These are phyloP conservation scores for Potamilus streckersoni DNA, from an alignment of 1,140 invertebrate genomes.

Conservation along the genomic window DNA sequence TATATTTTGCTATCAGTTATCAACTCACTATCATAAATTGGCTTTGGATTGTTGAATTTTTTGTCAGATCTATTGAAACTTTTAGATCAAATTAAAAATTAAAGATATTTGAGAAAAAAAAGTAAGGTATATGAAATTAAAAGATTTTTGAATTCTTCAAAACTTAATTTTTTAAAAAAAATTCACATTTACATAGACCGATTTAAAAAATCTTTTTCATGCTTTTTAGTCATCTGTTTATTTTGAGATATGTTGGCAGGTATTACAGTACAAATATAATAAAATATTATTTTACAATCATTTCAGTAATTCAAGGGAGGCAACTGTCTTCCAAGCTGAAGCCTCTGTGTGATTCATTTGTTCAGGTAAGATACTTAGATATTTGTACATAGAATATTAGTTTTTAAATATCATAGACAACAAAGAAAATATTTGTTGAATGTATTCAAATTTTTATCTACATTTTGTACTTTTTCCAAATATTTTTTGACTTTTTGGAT, in stretches of 20 bases:
- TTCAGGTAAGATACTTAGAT: constrained; percentile 45
- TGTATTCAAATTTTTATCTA: too few relatives aligned
- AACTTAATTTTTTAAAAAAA: background rate
- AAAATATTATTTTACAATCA: constrained; percentile 5
- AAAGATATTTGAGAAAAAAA: background rate
- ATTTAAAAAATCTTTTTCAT: background rate
- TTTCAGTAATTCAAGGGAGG: constrained; percentile 52
- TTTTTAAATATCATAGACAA: too few relatives aligned
- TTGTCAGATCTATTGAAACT: too few relatives aligned
- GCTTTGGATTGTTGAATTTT: background rate
- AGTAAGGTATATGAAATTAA: background rate
- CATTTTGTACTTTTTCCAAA: too few relatives aligned
- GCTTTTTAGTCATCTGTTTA: background rate
- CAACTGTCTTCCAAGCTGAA: constrained; percentile 48
- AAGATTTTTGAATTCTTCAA: background rate
- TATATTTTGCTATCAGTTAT: background rate
- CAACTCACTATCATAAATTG: background rate
- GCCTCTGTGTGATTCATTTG: constrained; percentile 48
- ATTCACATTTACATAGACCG: background rate
- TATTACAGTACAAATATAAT: background rate
- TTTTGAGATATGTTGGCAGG: background rate
- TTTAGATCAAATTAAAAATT: too few relatives aligned
- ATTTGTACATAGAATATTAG: too few relatives aligned
- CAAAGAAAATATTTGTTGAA: too few relatives aligned
- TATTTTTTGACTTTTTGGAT: too few relatives aligned